Evolutionary conservation across 2,113 vertebrate species (phyloP).

Genomic region (Phylloscopus whistleri): DNA sequence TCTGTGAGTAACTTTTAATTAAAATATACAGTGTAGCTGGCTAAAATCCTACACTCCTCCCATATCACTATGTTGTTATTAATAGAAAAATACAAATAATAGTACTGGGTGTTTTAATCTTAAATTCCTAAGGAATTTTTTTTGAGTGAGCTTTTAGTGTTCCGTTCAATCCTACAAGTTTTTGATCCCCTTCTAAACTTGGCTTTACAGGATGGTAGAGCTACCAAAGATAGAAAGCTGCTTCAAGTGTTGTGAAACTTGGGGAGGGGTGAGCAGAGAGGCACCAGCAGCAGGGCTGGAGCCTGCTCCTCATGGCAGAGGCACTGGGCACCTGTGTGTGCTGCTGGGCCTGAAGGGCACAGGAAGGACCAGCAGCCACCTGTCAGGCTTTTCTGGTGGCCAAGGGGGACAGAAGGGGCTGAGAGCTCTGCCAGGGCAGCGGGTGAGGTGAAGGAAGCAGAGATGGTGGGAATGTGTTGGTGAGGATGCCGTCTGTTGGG

Average conservation of each 20-base stretch:
- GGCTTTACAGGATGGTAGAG: neutral
- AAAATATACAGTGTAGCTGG: neutral
- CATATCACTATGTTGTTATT: neutral
- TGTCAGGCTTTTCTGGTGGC: neutral
- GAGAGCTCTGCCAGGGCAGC: neutral
- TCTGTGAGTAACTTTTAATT: neutral
- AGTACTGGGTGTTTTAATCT: neutral
- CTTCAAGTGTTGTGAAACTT: accelerated
- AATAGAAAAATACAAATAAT: neutral
- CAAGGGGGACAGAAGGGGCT: too few relatives aligned
- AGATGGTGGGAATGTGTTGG: accelerated
- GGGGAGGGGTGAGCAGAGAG: neutral
- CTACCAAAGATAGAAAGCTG: neutral
- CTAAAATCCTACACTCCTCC: neutral
- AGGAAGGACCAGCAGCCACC: neutral
- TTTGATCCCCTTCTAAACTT: neutral
- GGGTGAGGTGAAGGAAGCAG: accelerated
- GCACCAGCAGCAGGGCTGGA: neutral
- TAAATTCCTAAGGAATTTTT: neutral
- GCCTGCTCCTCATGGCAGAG: neutral
- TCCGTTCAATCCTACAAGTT: neutral
- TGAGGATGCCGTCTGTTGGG: accelerated
- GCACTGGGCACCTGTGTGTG: neutral
- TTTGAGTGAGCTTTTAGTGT: neutral
- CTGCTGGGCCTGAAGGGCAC: neutral